A percentile compares a stretch with the other conserved stretches of the same genome.
Evolutionary conservation across 2,113 vertebrate genomes (phyloP).

Genomic region (Zosterops japonicus): DNA sequence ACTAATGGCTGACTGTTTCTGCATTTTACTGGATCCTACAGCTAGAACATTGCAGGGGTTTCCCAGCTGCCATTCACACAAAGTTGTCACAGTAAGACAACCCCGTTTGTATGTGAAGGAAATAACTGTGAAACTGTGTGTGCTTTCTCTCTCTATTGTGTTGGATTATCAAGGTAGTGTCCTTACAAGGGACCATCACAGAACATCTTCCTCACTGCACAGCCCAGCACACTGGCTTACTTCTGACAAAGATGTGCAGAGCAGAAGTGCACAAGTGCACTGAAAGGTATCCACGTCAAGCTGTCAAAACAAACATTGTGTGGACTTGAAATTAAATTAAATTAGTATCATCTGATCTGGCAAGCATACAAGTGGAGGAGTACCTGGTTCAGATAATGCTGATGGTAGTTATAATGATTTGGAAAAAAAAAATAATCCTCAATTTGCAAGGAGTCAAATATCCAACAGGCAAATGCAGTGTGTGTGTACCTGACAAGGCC

Average conservation of each 20-base stretch:
- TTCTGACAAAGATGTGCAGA: not conserved
- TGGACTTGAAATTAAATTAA: not conserved
- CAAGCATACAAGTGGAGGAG: not conserved
- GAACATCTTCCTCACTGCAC: constrained; percentile 69
- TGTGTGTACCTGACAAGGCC: not conserved
- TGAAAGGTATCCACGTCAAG: not conserved
- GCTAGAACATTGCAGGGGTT: constrained; percentile 7
- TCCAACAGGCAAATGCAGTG: constrained; percentile 50
- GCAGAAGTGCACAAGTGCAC: constrained; percentile 18
- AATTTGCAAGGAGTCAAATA: constrained; percentile 10
- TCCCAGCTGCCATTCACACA: not conserved
- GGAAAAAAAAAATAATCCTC: not conserved
- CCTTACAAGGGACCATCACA: constrained; percentile 80
- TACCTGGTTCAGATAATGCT: not conserved
- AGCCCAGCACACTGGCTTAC: constrained; percentile 53
- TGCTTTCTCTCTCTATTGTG: constrained; percentile 48
- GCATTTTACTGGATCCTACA: not conserved
- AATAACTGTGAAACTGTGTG: constrained; percentile 5
- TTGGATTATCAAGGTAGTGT: constrained; percentile 37
- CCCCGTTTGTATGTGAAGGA: not conserved
- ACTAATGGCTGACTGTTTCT: not conserved
- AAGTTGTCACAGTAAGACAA: not conserved
- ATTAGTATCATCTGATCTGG: not conserved
- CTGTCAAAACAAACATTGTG: not conserved
- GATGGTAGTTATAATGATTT: not conserved